Evolutionary conservation across 1,140 invertebrate species (phyloP).

Genomic region (Phthorimaea operculella): DNA sequence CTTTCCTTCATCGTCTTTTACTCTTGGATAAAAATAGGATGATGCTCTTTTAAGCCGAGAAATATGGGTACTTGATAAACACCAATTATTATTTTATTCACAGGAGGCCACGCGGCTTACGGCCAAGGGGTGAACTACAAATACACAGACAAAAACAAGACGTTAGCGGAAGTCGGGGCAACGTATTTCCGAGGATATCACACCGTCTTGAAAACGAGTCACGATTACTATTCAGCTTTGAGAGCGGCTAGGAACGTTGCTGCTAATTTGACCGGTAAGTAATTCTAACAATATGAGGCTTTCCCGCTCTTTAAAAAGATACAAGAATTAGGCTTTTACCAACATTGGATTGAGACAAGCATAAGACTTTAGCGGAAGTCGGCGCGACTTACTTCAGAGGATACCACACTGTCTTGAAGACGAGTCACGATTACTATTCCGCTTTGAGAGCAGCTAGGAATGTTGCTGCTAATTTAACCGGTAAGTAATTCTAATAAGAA

Average conservation of each 20-base stretch:
- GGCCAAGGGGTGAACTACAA: conserved; percentile 75
- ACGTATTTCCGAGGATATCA: conserved; percentile 97
- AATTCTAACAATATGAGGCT: too few species aligned
- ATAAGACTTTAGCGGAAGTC: conserved; percentile 59
- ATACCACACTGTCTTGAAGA: conserved; percentile 95
- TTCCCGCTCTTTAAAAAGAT: too few species aligned
- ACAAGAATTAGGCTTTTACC: too few species aligned
- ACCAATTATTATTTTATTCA: too few species aligned
- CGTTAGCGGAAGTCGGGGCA: conserved; percentile 68
- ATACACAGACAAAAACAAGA: conserved; percentile 30
- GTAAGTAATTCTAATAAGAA: too few species aligned
- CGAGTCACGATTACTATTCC: conserved; percentile 91
- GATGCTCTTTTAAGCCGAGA: too few species aligned
- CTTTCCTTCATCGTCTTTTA: too few species aligned
- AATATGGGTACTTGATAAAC: too few species aligned
- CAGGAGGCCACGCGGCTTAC: conserved; percentile 85
- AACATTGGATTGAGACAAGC: too few species aligned
- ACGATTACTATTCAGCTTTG: conserved; percentile 93
- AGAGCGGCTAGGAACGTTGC: conserved; percentile 82
- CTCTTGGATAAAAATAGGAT: too few species aligned
- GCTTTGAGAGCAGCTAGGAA: conserved; percentile 84
- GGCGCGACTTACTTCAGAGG: conserved; percentile 91
- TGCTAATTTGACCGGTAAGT: conserved; percentile 77
- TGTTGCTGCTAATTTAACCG: conserved; percentile 85
- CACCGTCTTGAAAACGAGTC: conserved; percentile 89